A percentile compares a stretch with the other conserved stretches of the same genome.
phyloP scores from a whole-genome alignment of 2,888 invertebrate genomes.

The Drosophila mimetica region DNA sequence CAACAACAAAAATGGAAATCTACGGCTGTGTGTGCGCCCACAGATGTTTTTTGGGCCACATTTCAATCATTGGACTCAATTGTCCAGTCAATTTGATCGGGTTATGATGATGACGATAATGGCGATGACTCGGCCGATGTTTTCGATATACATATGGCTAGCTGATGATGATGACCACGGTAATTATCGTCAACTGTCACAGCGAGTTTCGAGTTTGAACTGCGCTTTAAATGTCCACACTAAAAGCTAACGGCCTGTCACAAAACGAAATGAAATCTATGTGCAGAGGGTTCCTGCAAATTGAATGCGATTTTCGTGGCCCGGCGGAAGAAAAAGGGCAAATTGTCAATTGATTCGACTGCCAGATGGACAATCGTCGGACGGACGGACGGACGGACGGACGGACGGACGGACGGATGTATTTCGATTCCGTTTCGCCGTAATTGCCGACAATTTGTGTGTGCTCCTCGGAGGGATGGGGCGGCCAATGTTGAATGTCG shows the following conservation, averaged over 20 bases:
- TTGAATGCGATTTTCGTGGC: conserved; percentile 66
- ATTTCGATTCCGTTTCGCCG: conserved; percentile 53
- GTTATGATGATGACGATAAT: conserved; percentile 15
- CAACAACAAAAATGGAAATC: conserved; percentile 1
- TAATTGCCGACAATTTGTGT: conserved; percentile 67
- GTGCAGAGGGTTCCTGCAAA: conserved; percentile 37
- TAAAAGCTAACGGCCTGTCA: conserved; percentile 68
- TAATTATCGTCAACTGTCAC: conserved; percentile 23
- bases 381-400: no score
- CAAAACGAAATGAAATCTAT: conserved; percentile 33
- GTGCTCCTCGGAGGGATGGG: conserved; percentile 15
- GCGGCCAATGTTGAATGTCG: conserved; percentile 13
- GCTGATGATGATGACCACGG: conserved; percentile 3
- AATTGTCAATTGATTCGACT: conserved; percentile 69
- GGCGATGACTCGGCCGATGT: conserved; percentile 4
- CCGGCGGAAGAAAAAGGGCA: conserved; percentile 34
- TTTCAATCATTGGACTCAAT: conserved; percentile 47
- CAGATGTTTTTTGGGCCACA: conserved; percentile 32
- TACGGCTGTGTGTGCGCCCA: neutral
- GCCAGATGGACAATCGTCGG: conserved; percentile 55
- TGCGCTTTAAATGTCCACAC: conserved; percentile 55
- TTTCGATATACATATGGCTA: neutral
- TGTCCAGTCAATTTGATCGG: conserved; percentile 61
- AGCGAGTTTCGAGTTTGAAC: conserved; percentile 29
- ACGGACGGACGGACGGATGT: conserved; percentile 42